phyloP scores from a whole-genome alignment of 2,797 vertebrate genomes.

The Molothrus ater region DNA sequence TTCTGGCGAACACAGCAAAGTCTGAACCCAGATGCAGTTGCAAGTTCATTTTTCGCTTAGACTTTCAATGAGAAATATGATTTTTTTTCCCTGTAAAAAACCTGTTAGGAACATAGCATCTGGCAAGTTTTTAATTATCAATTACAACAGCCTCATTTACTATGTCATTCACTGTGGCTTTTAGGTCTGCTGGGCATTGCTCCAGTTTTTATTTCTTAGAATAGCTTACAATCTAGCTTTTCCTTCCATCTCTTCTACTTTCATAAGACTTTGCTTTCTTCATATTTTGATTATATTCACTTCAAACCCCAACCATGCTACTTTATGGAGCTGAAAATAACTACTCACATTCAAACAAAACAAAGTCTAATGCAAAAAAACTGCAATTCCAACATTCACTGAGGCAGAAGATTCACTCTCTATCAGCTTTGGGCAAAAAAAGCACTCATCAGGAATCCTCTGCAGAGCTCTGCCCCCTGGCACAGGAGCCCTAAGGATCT shows the following conservation, averaged over 20 bases:
- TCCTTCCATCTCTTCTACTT: not conserved
- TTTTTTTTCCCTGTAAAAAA: not conserved
- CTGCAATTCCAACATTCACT: not conserved
- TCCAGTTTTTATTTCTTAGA: not conserved
- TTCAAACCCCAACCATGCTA: not conserved
- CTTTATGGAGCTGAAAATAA: not conserved
- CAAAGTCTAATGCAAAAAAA: not conserved
- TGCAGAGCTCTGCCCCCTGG: not conserved
- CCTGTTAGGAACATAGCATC: not conserved
- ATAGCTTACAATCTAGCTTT: not conserved
- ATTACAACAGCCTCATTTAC: not conserved
- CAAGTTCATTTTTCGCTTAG: not conserved
- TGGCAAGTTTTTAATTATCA: slow-evolving; percentile 1
- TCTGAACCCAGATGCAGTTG: not conserved
- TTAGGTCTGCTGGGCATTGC: not conserved
- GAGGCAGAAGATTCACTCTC: not conserved
- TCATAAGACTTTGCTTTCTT: not conserved
- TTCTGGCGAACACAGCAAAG: not conserved
- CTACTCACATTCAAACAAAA: not conserved
- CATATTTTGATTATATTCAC: not conserved
- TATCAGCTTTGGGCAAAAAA: not conserved
- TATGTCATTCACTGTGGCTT: not conserved
- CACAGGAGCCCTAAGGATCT: not conserved
- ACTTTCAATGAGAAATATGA: not conserved
- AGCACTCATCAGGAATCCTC: not conserved